Base-by-base conservation (phyloP, 1,140 invertebrate species). In the Cataglyphis hispanica region DNA sequence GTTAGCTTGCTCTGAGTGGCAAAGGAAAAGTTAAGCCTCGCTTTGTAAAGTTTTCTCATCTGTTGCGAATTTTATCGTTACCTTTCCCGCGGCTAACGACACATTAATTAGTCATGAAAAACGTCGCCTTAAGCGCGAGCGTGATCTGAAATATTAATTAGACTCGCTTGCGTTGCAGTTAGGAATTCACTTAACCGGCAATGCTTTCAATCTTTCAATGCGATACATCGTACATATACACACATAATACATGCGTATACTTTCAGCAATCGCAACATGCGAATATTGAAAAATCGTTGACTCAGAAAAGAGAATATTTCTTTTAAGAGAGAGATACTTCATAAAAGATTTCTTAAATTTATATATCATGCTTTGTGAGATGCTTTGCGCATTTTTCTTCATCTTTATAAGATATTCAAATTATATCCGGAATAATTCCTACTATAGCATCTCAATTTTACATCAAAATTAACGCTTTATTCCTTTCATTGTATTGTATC, bases 41-140 rank as follows among this genome's bases (percentile, higher is more conserved):
- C 78, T 83, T 83, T 83, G 78, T 83, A 25, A 83, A 83, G 78
- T 83, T 83, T 83, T 83, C 78, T 83, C 78, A 83, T 83, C 78
- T 83, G 37, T 83, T 74, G 67, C 78, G 67, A 83, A 83, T 83
- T 83, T 83, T 83, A 83, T 83, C 78, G 53, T 83, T 83, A 83
- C 78, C 67, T 72, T 66, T 74, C 37, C n/a, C 67, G 67, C 13
- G 53, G 40, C 53, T 74, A 83, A 74, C 67, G 78, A 83, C 78
- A 60, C 43, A 72, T 83, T 83, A 83, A 83, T 83, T 83, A 83
- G 78, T 83, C 78, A 83, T 74, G 67, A 83, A 83, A 83, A 74
- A 74, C 78, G 78, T 83, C 78, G 46, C 46, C 67, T 72, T 83
- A 43, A 83, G 37, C 78, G 25, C 25, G 37, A 83, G 25, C 78